Evolutionary conservation across 2,113 vertebrate species (phyloP).

Genomic region (Chlamydotis undulata): DNA sequence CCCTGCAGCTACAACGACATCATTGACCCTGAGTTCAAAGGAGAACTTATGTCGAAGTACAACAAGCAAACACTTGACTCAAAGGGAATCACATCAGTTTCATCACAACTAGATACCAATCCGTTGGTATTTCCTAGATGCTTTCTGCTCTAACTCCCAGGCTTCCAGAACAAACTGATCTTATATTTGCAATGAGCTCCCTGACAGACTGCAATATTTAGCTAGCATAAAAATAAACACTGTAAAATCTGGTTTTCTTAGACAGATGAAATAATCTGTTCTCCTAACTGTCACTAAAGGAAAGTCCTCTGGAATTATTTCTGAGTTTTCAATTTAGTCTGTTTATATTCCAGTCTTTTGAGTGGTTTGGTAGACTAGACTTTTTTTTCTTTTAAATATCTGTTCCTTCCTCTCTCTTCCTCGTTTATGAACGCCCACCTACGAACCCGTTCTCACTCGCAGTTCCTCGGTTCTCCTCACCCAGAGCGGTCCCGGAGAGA

Average conservation of each 20-base stretch:
- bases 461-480: not conserved
- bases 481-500: accelerated
- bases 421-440: not conserved
- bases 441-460: not conserved
- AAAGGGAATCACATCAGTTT: not conserved
- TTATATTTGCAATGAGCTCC: not conserved
- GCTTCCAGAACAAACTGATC: not conserved
- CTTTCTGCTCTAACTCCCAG: not conserved
- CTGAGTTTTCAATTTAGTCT: not conserved
- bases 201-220: not conserved
- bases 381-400: not conserved
- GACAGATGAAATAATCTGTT: not conserved
- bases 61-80: not conserved
- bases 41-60: not conserved
- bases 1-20: not conserved
- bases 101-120: not conserved
- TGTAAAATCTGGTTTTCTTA: not conserved
- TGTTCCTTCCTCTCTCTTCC: not conserved
- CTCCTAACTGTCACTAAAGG: not conserved
- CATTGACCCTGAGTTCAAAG: not conserved
- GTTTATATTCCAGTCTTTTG: not conserved
- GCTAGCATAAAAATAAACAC: not conserved
- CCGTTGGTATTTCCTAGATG: not conserved
- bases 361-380: not conserved
- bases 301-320: not conserved